Evolutionary conservation across 2,797 vertebrate genomes (phyloP), one percentile per base, ranked within the genome.

Genomic region (Myripristis jacobus): DNA sequence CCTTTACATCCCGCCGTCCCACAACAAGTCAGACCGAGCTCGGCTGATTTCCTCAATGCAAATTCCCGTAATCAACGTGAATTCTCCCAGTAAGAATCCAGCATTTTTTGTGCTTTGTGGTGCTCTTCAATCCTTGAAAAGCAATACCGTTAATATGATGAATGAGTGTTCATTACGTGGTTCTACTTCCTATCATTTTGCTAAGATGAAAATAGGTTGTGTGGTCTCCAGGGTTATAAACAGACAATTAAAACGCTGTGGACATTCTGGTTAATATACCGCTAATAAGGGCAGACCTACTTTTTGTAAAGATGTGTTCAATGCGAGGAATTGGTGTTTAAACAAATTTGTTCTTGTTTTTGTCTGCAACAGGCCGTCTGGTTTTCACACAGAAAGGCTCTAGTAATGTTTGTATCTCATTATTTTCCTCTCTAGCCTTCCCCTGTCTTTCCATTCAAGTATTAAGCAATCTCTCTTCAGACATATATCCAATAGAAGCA

Each of bases 391-490:
- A 29, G 54, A 47, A 62, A 44, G 4, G 10, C 19, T 59, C 22
- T 19, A 19, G 18, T 69, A 46, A 54, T 66, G 53, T 86, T 86
- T 73, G 50, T 46, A 13, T 75, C 64, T 78, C 58, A 41, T 88
- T 88, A 71, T 85, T 86, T 79, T 70, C 29, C 34, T 56, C 48
- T 57, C 71, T 21, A 41, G 55, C 50, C 59, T 79, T 75, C 24
- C 25, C 58, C 64, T 60, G 62, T 67, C 60, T 72, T 87, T 81
- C 75, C 70, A 73, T 77, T 81, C 75, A 59, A 79, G 78, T 75
- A 80, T 73, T 68, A 73, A 75, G 75, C 77, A 82, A 86, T 88
- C 84, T 77, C 63, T 81, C 88, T 64, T 77, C 86, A 86, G 87
- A 89, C 84, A 57, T 76, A 73, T 57, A 79, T 87, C 81, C 77